Evolutionary conservation across 2,888 invertebrate genomes (phyloP).

Genomic region (Eilema sororculum): DNA sequence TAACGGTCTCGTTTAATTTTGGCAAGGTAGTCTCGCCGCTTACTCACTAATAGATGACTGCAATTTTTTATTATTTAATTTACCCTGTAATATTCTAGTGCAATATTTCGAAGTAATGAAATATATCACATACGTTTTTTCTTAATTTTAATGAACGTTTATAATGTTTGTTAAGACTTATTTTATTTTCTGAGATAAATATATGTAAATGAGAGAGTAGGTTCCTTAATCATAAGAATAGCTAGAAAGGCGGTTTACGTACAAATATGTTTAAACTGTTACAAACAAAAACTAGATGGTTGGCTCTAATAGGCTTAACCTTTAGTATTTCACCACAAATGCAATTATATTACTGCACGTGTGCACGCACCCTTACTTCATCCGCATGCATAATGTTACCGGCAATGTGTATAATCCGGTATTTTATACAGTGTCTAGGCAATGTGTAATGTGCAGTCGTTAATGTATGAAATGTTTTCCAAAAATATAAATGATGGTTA

Average conservation of each 20-base stretch:
- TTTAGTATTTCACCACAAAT: slow-evolving; percentile 74
- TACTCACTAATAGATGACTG: slow-evolving; percentile 22
- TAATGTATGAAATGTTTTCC: too few relatives aligned
- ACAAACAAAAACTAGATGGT: slow-evolving; percentile 65
- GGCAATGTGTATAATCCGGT: too few relatives aligned
- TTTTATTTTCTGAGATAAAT: slow-evolving; percentile 11
- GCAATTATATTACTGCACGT: slow-evolving; percentile 69
- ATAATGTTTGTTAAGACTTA: not conserved
- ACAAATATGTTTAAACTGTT: slow-evolving; percentile 57
- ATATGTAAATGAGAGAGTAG: slow-evolving; percentile 52
- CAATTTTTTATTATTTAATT: slow-evolving; percentile 29
- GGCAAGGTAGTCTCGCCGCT: slow-evolving; percentile 64
- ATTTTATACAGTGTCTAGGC: too few relatives aligned
- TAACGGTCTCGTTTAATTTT: slow-evolving; percentile 79
- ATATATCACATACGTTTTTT: not conserved
- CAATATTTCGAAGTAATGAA: not conserved
- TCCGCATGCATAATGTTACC: slow-evolving; percentile 27
- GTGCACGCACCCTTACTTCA: slow-evolving; percentile 56
- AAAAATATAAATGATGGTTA: too few relatives aligned
- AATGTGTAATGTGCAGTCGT: too few relatives aligned
- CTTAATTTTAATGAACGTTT: too few relatives aligned
- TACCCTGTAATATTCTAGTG: not conserved
- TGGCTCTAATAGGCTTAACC: slow-evolving; percentile 74
- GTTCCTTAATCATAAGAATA: slow-evolving; percentile 55
- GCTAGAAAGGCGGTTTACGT: slow-evolving; percentile 63